Evolutionary conservation across 2,888 invertebrate genomes (phyloP).

Genomic region (Lepidochrysops patricia): DNA sequence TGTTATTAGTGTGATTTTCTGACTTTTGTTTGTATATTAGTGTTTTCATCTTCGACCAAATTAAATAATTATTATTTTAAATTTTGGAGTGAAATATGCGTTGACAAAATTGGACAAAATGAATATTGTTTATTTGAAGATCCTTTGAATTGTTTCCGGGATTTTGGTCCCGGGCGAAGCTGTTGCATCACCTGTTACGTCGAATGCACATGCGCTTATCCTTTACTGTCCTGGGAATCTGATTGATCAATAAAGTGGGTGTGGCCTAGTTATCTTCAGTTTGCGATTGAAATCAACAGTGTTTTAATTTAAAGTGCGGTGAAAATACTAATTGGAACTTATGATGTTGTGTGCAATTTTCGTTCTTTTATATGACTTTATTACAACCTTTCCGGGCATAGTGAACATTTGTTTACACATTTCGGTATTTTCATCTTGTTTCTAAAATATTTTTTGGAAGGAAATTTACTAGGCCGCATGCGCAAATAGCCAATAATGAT

Average conservation of each 20-base stretch:
- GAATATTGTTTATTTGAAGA: not conserved
- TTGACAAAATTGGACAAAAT: not conserved
- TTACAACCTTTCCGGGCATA: not conserved
- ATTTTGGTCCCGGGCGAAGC: not conserved
- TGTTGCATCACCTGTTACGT: constrained; percentile 7
- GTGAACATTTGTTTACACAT: not conserved
- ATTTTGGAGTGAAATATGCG: not conserved
- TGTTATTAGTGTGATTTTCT: not conserved
- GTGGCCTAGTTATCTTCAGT: not conserved
- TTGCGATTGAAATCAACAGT: not conserved
- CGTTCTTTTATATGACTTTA: not conserved
- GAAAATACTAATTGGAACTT: not conserved
- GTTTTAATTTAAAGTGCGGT: not conserved
- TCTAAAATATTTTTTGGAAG: not conserved
- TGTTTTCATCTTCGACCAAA: not conserved
- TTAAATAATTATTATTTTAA: not conserved
- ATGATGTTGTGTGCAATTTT: not conserved
- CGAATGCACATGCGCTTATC: constrained; percentile 11
- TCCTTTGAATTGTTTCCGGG: not conserved
- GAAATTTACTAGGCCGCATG: not conserved
- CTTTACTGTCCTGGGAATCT: not conserved
- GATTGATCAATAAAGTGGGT: not conserved
- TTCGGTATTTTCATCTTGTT: not conserved
- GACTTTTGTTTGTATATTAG: not conserved
- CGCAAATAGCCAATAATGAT: not conserved